Conservation (phyloP, 1,140 invertebrate genomes). For the Euura lappo region DNA sequence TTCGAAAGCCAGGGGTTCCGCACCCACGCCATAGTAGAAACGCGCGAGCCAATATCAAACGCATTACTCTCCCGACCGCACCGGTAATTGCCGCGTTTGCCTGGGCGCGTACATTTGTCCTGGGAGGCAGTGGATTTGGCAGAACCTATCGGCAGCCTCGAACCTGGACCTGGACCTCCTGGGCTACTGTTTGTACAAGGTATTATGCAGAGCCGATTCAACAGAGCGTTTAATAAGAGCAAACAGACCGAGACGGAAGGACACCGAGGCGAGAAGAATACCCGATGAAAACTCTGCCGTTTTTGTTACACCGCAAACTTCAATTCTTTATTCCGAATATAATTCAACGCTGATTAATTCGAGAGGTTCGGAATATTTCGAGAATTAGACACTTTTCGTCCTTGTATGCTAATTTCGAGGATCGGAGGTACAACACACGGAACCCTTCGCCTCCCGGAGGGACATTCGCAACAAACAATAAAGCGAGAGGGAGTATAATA, state of each 20-base stretch:
- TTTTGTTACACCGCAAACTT: too few relatives aligned
- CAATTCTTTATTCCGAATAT: too few relatives aligned
- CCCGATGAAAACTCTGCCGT: too few relatives aligned
- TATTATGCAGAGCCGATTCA: background rate
- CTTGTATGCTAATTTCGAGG: background rate
- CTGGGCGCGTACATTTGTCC: background rate
- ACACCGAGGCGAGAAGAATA: too few relatives aligned
- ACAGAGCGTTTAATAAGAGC: background rate
- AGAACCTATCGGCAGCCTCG: background rate
- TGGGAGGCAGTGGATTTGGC: background rate
- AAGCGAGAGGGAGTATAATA: background rate
- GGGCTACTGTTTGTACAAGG: background rate
- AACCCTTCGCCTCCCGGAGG: background rate
- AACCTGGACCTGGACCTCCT: background rate
- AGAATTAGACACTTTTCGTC: background rate
- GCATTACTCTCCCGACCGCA: slow-evolving; percentile 8
- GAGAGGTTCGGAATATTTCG: background rate
- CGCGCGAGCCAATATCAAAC: slow-evolving; percentile 1
- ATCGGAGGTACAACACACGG: background rate
- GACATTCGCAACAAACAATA: slow-evolving; percentile 3
- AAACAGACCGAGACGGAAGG: background rate
- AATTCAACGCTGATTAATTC: too few relatives aligned
- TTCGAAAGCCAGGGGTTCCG: background rate
- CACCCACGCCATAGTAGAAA: background rate
- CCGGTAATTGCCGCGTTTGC: background rate